Evolutionary conservation across 2,888 invertebrate species (phyloP).

Genomic region (Embidobia sp.): DNA sequence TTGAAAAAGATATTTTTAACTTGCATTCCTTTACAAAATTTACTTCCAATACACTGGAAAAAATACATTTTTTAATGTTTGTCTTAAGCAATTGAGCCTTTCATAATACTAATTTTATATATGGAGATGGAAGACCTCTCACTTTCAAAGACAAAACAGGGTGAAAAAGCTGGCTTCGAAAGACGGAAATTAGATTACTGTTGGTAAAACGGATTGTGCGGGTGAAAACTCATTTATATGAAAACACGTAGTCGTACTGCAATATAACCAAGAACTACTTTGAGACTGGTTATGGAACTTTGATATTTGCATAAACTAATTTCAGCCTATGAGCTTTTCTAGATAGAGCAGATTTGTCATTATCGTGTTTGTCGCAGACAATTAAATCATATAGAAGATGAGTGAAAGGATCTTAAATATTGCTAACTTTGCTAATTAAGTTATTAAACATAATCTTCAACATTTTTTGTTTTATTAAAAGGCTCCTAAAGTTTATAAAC

Average conservation of each 20-base stretch:
- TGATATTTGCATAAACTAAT: constrained; percentile 62
- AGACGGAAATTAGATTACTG: constrained; percentile 51
- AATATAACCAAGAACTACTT: constrained; percentile 57
- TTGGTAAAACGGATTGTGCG: constrained; percentile 50
- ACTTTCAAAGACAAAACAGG: constrained; percentile 47
- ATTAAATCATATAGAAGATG: constrained; percentile 17
- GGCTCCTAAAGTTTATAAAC: too few relatives aligned
- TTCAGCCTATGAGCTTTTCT: constrained; percentile 56
- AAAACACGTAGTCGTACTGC: constrained; percentile 56
- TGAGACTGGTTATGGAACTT: constrained; percentile 58
- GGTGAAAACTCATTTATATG: constrained; percentile 57
- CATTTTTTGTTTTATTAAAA: too few relatives aligned
- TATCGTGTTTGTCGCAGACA: constrained; percentile 33
- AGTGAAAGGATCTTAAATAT: not conserved
- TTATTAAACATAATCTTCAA: too few relatives aligned
- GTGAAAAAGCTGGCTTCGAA: constrained; percentile 35
- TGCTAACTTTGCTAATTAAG: too few relatives aligned
- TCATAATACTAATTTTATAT: constrained; percentile 13
- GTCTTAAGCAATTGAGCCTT: not conserved
- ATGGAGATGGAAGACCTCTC: constrained; percentile 16
- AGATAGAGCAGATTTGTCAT: constrained; percentile 32
- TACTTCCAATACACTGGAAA: not conserved
- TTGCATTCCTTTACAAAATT: too few relatives aligned
- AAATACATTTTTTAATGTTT: not conserved
- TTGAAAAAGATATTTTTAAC: too few relatives aligned